Percentiles rank a stretch among this genome's conserved stretches.
Evolutionary conservation across 2,113 vertebrate species (phyloP).

Genomic region (pig (Sus scrofa)): T2T-Sscrofa CM000819.6:141494001-141494500

Average conservation of each 20-base stretch:
- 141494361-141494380: background rate
- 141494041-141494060: conserved; percentile 4
- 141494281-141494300: background rate
- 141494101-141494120: background rate
- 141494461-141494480: background rate
- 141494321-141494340: background rate
- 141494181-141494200: background rate
- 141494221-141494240: background rate
- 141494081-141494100: background rate
- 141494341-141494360: background rate
- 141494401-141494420: background rate
- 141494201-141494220: background rate
- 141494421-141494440: conserved; percentile 19
- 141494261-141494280: background rate
- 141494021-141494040: conserved; percentile 8
- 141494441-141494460: background rate
- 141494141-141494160: background rate
- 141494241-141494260: background rate
- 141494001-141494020: conserved; percentile 18
- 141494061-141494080: background rate
- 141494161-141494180: background rate
- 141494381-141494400: background rate
- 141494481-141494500: background rate
- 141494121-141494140: conserved; percentile 16
- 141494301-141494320: conserved; percentile 44